A percentile compares a stretch with the other conserved stretches of the same genome.
phyloP scores from a whole-genome alignment of 2,888 invertebrate genomes.

The Pyrochroa serraticornis region DNA sequence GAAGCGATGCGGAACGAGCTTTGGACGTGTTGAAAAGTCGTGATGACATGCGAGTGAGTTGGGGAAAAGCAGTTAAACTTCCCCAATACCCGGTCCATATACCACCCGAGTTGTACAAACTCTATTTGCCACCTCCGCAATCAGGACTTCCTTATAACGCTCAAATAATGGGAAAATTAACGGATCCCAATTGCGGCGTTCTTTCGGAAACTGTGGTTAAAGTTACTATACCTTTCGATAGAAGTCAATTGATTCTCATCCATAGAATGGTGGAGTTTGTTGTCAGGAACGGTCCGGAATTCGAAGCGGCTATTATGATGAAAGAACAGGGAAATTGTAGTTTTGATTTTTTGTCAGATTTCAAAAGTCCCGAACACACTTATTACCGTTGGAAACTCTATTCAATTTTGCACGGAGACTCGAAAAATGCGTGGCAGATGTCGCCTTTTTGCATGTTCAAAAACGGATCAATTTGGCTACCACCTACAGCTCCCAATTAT shows the following conservation, averaged over 20 bases:
- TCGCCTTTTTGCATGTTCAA: slow-evolving; percentile 96
- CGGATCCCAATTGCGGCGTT: slow-evolving; percentile 21
- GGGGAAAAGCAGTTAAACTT: slow-evolving; percentile 96
- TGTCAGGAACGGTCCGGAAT: slow-evolving; percentile 96
- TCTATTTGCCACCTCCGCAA: slow-evolving; percentile 83
- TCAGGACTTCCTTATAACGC: slow-evolving; percentile 98
- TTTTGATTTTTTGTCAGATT: slow-evolving; percentile 95
- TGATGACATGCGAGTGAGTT: slow-evolving; percentile 92
- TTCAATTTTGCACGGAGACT: slow-evolving; percentile 93
- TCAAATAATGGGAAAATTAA: slow-evolving; percentile 67
- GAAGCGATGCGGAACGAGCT: slow-evolving; percentile 95
- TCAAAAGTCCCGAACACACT: slow-evolving; percentile 62
- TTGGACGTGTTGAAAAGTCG: slow-evolving; percentile 83
- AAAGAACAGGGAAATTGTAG: slow-evolving; percentile 93
- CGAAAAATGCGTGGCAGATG: slow-evolving; percentile 83
- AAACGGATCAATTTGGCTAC: slow-evolving; percentile 93
- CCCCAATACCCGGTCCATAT: slow-evolving; percentile 96
- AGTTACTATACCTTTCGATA: slow-evolving; percentile 67
- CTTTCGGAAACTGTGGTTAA: slow-evolving; percentile 58
- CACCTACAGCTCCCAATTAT: slow-evolving; percentile 91
- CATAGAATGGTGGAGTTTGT: slow-evolving; percentile 99
- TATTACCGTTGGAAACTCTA: slow-evolving; percentile 83
- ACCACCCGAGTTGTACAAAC: slow-evolving; percentile 78
- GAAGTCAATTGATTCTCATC: slow-evolving; percentile 85
- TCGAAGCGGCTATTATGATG: slow-evolving; percentile 99